Conservation (phyloP, 2,113 vertebrate species). For the Tor tambroides region DNA sequence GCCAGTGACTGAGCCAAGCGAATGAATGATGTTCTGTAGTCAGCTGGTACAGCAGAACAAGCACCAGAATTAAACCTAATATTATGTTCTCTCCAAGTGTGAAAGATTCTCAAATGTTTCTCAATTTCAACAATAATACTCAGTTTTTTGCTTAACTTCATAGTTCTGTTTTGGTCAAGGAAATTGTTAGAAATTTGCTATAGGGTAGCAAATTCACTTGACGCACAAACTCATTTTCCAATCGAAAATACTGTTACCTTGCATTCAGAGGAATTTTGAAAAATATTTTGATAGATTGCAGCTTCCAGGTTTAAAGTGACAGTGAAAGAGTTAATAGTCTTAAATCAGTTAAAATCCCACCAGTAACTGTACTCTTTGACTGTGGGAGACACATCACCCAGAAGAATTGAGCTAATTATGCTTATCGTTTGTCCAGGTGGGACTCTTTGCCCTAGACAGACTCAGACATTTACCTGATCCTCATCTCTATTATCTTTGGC, state of each 20-base stretch:
- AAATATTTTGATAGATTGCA: too few species aligned
- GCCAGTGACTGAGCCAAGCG: background rate
- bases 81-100: background rate
- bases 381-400: background rate
- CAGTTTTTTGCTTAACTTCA: background rate
- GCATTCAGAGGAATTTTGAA: background rate
- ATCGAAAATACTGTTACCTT: background rate
- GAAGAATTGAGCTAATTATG: background rate
- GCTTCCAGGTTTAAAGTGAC: background rate
- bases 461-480: background rate
- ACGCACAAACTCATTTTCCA: background rate
- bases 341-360: background rate
- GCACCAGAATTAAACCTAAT: background rate
- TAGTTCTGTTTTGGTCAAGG: background rate
- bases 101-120: too few species aligned
- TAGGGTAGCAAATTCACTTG: background rate
- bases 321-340: background rate
- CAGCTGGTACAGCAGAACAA: background rate
- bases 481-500: constrained; percentile 2
- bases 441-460: background rate
- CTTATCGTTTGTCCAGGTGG: background rate
- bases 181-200: background rate
- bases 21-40: background rate
- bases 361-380: background rate
- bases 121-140: too few species aligned